Base-by-base conservation (phyloP, 2,888 invertebrate genomes). In the Corythucha ciliata region DNA sequence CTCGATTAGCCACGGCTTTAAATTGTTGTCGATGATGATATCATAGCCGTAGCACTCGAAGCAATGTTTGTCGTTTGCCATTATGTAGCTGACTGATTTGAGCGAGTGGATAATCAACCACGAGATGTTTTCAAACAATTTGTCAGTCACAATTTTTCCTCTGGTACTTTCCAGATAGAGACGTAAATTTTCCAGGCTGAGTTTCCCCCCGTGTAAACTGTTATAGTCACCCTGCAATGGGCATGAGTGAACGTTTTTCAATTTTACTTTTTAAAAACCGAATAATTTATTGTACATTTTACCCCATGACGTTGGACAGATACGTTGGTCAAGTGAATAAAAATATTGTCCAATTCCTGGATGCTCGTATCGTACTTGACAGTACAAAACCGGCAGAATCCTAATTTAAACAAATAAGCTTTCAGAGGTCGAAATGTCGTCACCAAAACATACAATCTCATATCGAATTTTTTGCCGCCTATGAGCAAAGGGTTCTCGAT, bases 301-400 rank as follows among this genome's bases (percentile, higher is more conserved):
- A 83, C 84, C 59, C 93, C 93, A 66, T 92, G 91, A 69, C 93
- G 94, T 69, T 97, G 96, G n/a, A 96, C 91, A 53, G 94, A 93
- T 4, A 94, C 94, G 67, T 96, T 96, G 10, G 94, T 94, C 48
- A 94, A 74, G 72, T 94, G 94, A 48, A 93, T 87, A 65, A 90
- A 94, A 81, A 89, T 87, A 67, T 87, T 92, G 68, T 91, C 90
- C 61, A 87, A 70, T 67, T 88, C 88, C 33, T 83, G 83, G 33
- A 84, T 83, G 67, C 83, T 88, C 2, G 84, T 86, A 66, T 91
- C 89, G 66, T 94, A 94, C 67, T 93, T 93, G 44, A 93, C 89
- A 0, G 93, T 92, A 64, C 93, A 96, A 71, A 96, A 96, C 52
- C 94, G 79, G 68, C 93, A 92, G 70, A 96, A 96, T 7, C 94